These are phyloP conservation scores for Podargus strigoides DNA, from an alignment of 2,797 vertebrate species.

Conservation along the genomic window DNA sequence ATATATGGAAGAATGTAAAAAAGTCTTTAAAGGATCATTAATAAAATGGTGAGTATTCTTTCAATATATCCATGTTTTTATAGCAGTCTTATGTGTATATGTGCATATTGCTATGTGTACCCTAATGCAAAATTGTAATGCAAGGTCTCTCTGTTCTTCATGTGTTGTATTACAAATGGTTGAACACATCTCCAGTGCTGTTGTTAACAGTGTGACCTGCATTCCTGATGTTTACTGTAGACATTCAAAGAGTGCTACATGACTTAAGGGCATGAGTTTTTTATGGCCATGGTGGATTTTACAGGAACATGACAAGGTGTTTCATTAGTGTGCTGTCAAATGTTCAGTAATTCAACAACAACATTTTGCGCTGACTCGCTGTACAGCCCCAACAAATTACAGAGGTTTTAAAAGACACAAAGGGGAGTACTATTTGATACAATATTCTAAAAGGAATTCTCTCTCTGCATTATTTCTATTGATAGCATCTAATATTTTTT, in stretches of 20 bases:
- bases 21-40: background rate
- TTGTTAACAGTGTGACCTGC: background rate
- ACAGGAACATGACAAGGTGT: background rate
- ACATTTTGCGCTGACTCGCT: background rate
- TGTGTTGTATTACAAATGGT: background rate
- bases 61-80: background rate
- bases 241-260: background rate
- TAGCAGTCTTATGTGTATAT: background rate
- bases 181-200: background rate
- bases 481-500: background rate
- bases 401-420: background rate
- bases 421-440: background rate
- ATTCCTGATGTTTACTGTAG: background rate
- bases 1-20: slow-evolving; percentile 1
- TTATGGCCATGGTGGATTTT: background rate
- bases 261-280: background rate
- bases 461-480: background rate
- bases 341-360: background rate
- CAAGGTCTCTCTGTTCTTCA: background rate
- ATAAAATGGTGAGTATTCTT: slow-evolving; percentile 24
- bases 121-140: background rate
- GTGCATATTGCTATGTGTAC: background rate
- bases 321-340: background rate
- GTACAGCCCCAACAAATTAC: background rate
- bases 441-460: background rate